Percentiles rank a stretch among this genome's conserved stretches.
Conservation (phyloP, 1,140 invertebrate genomes). For the Lepidostoma basale region DNA sequence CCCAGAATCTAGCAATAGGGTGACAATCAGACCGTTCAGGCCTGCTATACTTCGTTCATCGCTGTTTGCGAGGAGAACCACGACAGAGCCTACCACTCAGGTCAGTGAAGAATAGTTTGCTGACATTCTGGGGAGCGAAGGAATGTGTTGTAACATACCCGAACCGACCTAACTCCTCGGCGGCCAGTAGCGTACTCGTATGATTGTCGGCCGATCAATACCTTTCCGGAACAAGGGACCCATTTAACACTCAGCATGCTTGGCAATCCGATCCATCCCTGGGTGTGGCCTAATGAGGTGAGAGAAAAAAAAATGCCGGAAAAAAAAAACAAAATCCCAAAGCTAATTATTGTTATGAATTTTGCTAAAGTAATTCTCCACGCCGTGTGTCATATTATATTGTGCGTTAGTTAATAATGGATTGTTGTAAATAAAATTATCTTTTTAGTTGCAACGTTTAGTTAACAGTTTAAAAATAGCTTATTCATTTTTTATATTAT, state of each 20-base stretch:
- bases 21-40: conserved; percentile 53
- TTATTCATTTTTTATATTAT: no score
- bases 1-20: conserved; percentile 50
- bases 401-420: conserved; percentile 14
- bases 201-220: not conserved
- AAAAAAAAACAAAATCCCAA: conserved; percentile 20
- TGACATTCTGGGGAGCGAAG: not conserved
- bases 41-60: conserved; percentile 50
- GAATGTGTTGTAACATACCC: conserved; percentile 3
- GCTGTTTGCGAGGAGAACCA: conserved; percentile 52
- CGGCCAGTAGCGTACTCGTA: conserved; percentile 33
- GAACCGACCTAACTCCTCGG: conserved; percentile 3
- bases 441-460: no score
- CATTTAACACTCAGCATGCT: conserved; percentile 9
- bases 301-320: not conserved
- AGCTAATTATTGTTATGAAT: conserved; percentile 29
- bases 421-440: conserved; percentile 22
- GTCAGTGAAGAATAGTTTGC: conserved; percentile 48
- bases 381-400: conserved; percentile 19
- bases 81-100: conserved; percentile 46
- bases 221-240: conserved; percentile 1
- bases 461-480: no score
- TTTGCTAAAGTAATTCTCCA: conserved; percentile 20
- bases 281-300: conserved; percentile 29
- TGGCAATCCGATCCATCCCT: conserved; percentile 23